Percentiles rank a stretch among this genome's conserved stretches.
Conservation (phyloP, 2,113 vertebrate species). For the Ochotona curzoniae region DNA sequence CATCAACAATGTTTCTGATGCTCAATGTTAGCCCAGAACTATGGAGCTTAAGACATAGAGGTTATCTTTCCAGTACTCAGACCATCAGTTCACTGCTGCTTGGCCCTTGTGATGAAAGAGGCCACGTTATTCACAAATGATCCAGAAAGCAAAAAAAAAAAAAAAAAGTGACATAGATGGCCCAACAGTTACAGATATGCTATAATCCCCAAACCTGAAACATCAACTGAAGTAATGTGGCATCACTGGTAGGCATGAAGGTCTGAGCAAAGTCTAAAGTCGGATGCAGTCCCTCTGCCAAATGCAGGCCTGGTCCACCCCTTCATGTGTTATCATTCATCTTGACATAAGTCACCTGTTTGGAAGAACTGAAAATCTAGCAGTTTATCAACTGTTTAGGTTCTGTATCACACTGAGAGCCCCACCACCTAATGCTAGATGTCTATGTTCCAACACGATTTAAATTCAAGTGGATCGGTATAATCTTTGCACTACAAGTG, state of each 20-base stretch:
- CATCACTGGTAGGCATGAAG: not conserved
- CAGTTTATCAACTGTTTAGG: not conserved
- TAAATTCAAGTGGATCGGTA: not conserved
- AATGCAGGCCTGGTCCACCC: not conserved
- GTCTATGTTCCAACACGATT: not conserved
- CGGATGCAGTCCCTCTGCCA: not conserved
- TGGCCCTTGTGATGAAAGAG: not conserved
- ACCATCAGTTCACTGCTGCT: not conserved
- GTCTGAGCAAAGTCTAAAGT: not conserved
- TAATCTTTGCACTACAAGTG: not conserved
- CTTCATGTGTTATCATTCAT: not conserved
- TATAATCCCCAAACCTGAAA: not conserved
- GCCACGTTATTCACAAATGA: not conserved
- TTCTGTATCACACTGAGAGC: not conserved
- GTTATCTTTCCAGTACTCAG: not conserved
- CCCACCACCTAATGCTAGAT: not conserved
- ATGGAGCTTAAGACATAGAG: not conserved
- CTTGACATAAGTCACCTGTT: not conserved
- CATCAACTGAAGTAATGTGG: not conserved
- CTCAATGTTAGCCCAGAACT: not conserved
- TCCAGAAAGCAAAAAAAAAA: not conserved
- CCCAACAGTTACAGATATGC: not conserved
- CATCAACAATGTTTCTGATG: not conserved
- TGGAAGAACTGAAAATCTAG: not conserved
- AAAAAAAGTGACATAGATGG: not conserved